Evolutionary conservation across 2,888 invertebrate genomes (phyloP), one percentile per base, ranked within the genome.

Genomic region (Lasioglossum morio): DNA sequence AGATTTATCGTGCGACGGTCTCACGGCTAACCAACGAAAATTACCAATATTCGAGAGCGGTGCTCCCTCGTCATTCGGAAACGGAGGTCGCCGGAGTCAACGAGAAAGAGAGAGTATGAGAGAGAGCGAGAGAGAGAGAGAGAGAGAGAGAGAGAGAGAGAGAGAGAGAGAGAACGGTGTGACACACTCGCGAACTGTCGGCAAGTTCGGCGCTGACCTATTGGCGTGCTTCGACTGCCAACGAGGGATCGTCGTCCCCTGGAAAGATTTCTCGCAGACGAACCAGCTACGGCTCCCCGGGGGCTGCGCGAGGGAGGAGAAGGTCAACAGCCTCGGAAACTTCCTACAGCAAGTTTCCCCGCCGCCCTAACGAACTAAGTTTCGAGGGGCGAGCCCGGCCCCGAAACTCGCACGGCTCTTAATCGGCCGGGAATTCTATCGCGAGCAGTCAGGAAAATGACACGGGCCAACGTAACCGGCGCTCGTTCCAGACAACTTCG

Each of bases 291-390:
- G 82, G 27, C 74, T 74, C 77, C 85, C 84, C 60, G 57, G 57
- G 81, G 81, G 77, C 72, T 69, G 86, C 84, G 79, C 84, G 85
- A 82, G 90, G 83, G 90, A 84, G 27, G 60, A 27, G 14, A 27
- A 60, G 60, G 60, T 91, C 90, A 89, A 89, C 85, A 82, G 84
- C 89, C 82, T 60, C 60, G 37, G 84, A 69, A 91, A 92, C 88
- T 91, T 85, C 86, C 84, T 72, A 60, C 74, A 78, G 34, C 66
- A 86, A 91, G 86, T 91, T 89, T 86, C 84, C 76, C 57, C 43
- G 57, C 27, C 79, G 57, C 43, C 81, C 90, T 88, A 91, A 93
- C 91, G 91, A 93, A 93, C 86, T 91, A 92, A 93, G 92, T 93
- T 92, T 91, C 82, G 84, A 90, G 85, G 91, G 90, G 88, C 82